These are phyloP conservation scores for Orycteropus afer DNA, from an alignment of 2,113 vertebrate genomes.

Conservation along the genomic window DNA sequence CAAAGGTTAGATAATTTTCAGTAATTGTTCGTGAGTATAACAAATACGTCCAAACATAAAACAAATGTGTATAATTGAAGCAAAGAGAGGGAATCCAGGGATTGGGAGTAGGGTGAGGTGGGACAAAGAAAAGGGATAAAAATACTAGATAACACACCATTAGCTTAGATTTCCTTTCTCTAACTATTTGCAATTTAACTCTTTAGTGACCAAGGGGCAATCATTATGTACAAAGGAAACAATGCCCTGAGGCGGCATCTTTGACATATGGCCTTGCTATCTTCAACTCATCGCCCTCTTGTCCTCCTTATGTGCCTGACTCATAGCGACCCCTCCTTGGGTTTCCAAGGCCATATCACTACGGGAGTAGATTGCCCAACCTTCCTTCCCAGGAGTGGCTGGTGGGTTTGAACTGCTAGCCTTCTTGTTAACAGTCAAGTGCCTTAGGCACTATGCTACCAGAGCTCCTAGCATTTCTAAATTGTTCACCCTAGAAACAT, in stretches of 20 bases:
- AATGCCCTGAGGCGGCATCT: background rate
- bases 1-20: background rate
- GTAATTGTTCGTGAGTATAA: background rate
- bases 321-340: no score
- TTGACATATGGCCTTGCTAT: background rate
- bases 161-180: background rate
- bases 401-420: no score
- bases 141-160: background rate
- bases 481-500: conserved; percentile 54
- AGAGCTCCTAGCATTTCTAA: conserved; percentile 61
- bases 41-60: background rate
- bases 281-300: no score
- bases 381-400: no score
- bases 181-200: background rate
- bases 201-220: background rate
- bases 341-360: no score
- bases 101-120: background rate
- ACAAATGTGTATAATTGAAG: background rate
- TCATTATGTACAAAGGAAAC: background rate
- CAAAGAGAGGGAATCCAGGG: background rate
- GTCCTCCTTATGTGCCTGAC: no score
- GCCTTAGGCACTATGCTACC: no score
- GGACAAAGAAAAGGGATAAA: background rate
- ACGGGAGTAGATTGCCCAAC: no score
- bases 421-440: no score